Base-by-base conservation (phyloP, 92 coral and sea anemone genomes). In the Bergia sp. region DNA sequence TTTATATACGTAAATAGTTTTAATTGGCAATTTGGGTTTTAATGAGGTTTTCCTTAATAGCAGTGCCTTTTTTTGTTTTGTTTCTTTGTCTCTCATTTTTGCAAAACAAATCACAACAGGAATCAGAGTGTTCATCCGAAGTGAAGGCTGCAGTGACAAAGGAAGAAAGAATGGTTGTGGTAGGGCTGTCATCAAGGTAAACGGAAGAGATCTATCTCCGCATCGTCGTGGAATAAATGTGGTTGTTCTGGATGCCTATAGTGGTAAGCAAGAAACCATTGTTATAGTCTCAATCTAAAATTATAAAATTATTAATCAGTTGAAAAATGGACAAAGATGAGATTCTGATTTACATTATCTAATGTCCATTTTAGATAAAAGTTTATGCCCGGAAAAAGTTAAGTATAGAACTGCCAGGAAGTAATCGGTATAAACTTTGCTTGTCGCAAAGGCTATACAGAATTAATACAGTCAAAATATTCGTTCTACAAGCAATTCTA, bases 121-220 rank as follows among this genome's bases (percentile, higher is more conserved):
- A 47, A 47, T 84, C 64, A 71, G 87, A 73, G 87, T 84, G 45
- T 69, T 47, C 77, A 71, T 84, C 47, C 79, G 87, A 39, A 84
- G 87, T 73, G 87, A 71, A 84, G 78, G 77, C 23, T 84, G 87
- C 15, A 45, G 21, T 0, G 85, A 81, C 47, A 81, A 81, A 10
- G 73, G 91, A 23, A 82, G 89, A 39, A 82, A 42, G 20, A 69
- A 85, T 2, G 77, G 73, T 2, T 90, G 92, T 77, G 92, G 89
- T 77, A 73, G 61, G 37, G 92, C 92, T 36, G 86, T 77, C 15
- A 90, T 90, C 83, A 85, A 50, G 66, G 82, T 90, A 8, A 90
- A 90, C 82, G 92, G 92, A 0, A 66, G 83, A 69, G 89, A 90
- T 21, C 81, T 65, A 10, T 87, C 92, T 16, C 75, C 42, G 37